Evolutionary conservation across 2,113 vertebrate genomes (phyloP), one percentile per base, ranked within the genome.

Genomic region (Glaucomys volans): DNA sequence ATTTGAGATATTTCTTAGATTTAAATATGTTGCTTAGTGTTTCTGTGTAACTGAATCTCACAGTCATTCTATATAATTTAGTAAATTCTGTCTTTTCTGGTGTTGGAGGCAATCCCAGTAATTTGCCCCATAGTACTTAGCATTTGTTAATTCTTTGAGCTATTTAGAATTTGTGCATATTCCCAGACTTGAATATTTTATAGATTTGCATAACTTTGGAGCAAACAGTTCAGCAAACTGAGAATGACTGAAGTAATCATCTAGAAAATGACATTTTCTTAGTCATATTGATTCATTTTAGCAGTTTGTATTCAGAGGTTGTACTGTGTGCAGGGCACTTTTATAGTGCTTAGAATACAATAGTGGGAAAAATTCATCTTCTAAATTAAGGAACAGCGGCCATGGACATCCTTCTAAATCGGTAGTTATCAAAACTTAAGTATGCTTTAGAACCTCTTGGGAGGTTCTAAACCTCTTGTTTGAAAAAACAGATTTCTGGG

Each of bases 121-220:
- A 87, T 75, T 93, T 90, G 22, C 28, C 74, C 26, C 40, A 6
- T 88, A 14, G 42, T 82, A 50, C 1, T 80, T 87, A 64, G 24
- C 85, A 1, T 90, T 2, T 91, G 50, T 37, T 94, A 77, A 42
- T 94, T 96, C 18, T 93, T 90, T 77, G 4, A 94, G 17, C 42
- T 93, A 81, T 3, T 79, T 92, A 75, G 22, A 94, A 82, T 59
- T 66, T 83, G 94, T 89, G 52, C 14, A 67, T 42, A 13, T 87
- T 91, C 5, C 4, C 32, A 47, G 30, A 40, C n/a, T 66, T 85
- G 13, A 93, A 11, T 85, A 80, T 88, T 92, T 85, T 96, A 76
- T n/a, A 79, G 4, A 30, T 87, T 94, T 84, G 11, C 57, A 54
- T 69, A 54, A 76, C 24, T 96, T 26, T 66, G 32, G 26, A 64